A percentile compares a stretch with the other conserved stretches of the same genome.
phyloP scores from a whole-genome alignment of 2,113 vertebrate species.

The Miniopterus natalensis region DNA sequence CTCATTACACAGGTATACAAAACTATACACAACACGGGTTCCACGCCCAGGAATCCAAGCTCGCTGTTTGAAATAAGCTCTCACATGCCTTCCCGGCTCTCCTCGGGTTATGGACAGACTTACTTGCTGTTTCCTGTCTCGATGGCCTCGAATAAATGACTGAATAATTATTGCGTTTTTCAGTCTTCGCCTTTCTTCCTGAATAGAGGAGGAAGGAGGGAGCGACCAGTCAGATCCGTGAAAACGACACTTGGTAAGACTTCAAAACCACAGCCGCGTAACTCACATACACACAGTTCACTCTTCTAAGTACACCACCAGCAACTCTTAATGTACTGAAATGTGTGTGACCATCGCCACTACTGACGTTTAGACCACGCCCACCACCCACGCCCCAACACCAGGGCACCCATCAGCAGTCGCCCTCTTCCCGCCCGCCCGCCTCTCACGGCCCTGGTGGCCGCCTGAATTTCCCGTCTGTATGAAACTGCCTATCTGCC shows the following conservation, averaged over 20 bases:
- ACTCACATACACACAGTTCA: not conserved
- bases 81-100: not conserved
- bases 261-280: not conserved
- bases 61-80: not conserved
- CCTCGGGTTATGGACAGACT: conserved; percentile 65
- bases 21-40: not conserved
- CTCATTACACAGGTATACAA: not conserved
- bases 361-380: not conserved
- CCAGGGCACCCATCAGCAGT: fast-evolving
- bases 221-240: not conserved
- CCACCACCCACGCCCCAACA: not conserved
- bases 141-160: conserved; percentile 96
- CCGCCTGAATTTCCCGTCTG: not conserved
- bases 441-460: fast-evolving
- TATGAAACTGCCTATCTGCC: not conserved
- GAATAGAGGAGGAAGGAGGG: conserved; percentile 58
- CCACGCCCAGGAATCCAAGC: not conserved
- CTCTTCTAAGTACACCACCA: not conserved
- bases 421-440: not conserved
- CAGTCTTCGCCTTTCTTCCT: conserved; percentile 97
- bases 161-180: conserved; percentile 99
- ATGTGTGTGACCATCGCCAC: too few species aligned
- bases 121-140: conserved; percentile 97
- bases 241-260: not conserved
- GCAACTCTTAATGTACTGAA: not conserved